Percentiles rank a stretch among this genome's conserved stretches.
Evolutionary conservation across 1,140 invertebrate genomes (phyloP).

Genomic region (Rhagoletis pomonella): DNA sequence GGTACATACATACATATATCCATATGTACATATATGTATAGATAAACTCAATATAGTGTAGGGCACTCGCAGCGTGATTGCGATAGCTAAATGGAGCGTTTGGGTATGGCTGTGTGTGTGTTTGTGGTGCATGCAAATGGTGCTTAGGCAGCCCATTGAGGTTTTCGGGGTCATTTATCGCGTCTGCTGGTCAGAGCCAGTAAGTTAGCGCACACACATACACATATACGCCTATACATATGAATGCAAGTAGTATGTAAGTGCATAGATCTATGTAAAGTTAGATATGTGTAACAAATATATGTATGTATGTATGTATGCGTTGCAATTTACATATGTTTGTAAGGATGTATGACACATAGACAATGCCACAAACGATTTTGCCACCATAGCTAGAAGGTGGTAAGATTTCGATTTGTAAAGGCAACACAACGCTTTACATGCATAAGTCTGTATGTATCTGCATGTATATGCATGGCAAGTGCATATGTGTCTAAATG

Average conservation of each 20-base stretch:
- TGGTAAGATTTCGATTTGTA: constrained; percentile 22
- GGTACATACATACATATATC: neutral
- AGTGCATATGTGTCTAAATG: constrained; percentile 7
- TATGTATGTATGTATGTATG: neutral
- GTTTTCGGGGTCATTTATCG: constrained; percentile 56
- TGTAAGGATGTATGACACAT: neutral
- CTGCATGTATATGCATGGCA: neutral
- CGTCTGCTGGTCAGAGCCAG: constrained; percentile 4
- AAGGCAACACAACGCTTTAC: neutral
- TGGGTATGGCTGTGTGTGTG: neutral
- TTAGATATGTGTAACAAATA: neutral
- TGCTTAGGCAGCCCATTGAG: constrained; percentile 54
- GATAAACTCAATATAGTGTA: neutral
- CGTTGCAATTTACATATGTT: constrained; percentile 8
- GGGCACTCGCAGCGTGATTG: constrained; percentile 13
- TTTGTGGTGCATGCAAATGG: neutral
- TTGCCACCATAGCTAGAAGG: neutral
- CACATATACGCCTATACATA: neutral
- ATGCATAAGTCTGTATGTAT: neutral
- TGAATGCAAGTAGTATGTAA: neutral
- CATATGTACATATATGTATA: neutral
- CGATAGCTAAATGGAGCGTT: constrained; percentile 17
- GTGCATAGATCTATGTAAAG: neutral
- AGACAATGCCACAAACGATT: neutral
- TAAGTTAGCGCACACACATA: neutral